Evolutionary conservation across 2,797 vertebrate genomes (phyloP), one percentile per base, ranked within the genome.

Genomic region (Diplodus puntazzo): DNA sequence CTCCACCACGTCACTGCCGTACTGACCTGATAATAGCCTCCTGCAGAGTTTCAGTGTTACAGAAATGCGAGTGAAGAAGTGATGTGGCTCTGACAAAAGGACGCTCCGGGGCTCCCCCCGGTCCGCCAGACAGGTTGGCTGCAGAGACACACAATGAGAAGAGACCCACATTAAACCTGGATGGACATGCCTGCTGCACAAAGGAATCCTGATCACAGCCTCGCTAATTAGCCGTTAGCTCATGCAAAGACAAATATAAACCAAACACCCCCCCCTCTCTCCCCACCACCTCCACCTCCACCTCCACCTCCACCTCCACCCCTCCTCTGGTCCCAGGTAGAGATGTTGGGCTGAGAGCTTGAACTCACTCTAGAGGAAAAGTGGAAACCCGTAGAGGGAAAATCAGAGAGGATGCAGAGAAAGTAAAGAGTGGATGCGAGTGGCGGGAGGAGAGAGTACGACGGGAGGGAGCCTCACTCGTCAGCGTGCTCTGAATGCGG

Each of bases 11-110:
- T 86, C 79, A 65, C 84, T 75, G 85, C 83, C 42, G 25, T 49
- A 53, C 96, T 93, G 88, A 99, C 98, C 98, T 97, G 88, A 98
- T 66, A 17, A 97, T 97, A 82, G 97, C 88, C 83, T 99, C 97
- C 11, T 97, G 97, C 80, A 97, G 95, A 2, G 92, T 73, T 4
- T 96, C 95, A 73, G 95, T 92, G 87, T 87, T 93, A 85, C 86
- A 94, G 84, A 99, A 99, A 93, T 97, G 96, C 0, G 96, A 92
- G 82, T 99, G 98, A 85, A 99, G 96, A 50, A 99, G 95, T 0
- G 94, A 88, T 27, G 96, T 87, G 0, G 97, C 97, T 63, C 95
- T 95, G 67, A 98, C 95, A 94, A 99, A 97, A 75, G 95, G 90
- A 48, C 89, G 92, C 5, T 98, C 96, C 74, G 93, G 94, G 42